phyloP scores from a whole-genome alignment of 2,888 invertebrate species.

The Thera britannica region DNA sequence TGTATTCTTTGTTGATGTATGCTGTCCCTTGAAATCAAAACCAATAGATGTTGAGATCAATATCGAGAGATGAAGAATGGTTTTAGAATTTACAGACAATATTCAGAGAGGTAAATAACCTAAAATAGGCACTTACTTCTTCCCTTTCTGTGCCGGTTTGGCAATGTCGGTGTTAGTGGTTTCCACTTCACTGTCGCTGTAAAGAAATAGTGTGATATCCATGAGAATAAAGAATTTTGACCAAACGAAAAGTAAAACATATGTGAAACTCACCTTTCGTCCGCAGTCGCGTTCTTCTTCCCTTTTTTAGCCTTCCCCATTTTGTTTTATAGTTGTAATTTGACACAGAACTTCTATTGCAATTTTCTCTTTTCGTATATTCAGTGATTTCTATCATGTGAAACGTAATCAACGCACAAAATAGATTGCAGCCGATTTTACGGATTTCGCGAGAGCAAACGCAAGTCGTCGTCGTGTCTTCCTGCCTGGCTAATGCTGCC shows the following conservation, averaged over 20 bases:
- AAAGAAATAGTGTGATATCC: constrained; percentile 53
- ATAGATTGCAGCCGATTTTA: constrained; percentile 58
- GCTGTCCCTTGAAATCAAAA: not conserved
- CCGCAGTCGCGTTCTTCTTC: constrained; percentile 90
- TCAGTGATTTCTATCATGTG: constrained; percentile 81
- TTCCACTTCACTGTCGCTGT: constrained; percentile 87
- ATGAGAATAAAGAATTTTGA: constrained; percentile 35
- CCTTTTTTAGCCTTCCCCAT: constrained; percentile 94
- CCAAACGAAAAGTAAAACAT: constrained; percentile 56
- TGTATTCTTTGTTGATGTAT: not conserved
- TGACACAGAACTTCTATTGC: constrained; percentile 74
- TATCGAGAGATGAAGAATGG: not conserved
- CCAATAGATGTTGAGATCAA: not conserved
- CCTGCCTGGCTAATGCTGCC: constrained; percentile 26
- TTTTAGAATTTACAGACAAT: not conserved
- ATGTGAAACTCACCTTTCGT: constrained; percentile 87
- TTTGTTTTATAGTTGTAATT: constrained; percentile 63
- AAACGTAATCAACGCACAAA: constrained; percentile 72
- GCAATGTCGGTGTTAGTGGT: constrained; percentile 70
- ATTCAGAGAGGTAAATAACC: constrained; percentile 58
- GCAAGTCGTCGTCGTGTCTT: constrained; percentile 67
- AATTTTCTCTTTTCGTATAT: constrained; percentile 67
- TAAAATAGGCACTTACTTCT: constrained; percentile 75
- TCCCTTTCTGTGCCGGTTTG: constrained; percentile 72
- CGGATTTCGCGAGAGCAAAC: constrained; percentile 43